A percentile compares a stretch with the other conserved stretches of the same genome.
Conservation (phyloP, 1,140 invertebrate genomes). For the Rhagoletis zephyria region DNA sequence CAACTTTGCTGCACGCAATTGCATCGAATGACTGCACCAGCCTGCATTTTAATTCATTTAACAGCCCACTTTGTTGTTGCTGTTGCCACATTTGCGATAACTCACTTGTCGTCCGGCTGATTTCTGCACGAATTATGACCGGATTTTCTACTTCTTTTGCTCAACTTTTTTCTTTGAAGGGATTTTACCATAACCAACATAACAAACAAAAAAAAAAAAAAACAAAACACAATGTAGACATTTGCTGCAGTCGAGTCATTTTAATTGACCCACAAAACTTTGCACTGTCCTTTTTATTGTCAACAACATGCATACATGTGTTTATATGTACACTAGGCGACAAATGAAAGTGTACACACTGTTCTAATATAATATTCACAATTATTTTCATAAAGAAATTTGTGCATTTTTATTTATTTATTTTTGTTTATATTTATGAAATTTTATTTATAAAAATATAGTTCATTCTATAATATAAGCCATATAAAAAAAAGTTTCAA, state of each 20-base stretch:
- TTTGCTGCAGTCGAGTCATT: not conserved
- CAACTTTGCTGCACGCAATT: not conserved
- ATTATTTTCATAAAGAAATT: too few relatives aligned
- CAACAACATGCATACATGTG: not conserved
- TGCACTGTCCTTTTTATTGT: constrained; percentile 21
- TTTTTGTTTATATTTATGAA: too few relatives aligned
- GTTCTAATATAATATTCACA: too few relatives aligned
- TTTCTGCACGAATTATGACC: constrained; percentile 47
- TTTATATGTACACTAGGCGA: not conserved
- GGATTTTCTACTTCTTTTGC: constrained; percentile 25
- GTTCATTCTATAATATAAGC: too few relatives aligned
- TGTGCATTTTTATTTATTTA: too few relatives aligned
- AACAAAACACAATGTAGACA: not conserved
- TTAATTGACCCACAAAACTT: constrained; percentile 48
- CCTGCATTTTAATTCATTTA: constrained; percentile 13
- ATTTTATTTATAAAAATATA: too few relatives aligned
- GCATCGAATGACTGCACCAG: not conserved
- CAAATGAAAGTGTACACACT: too few relatives aligned
- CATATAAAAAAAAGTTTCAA: too few relatives aligned
- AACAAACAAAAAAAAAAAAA: not conserved
- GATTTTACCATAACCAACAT: not conserved
- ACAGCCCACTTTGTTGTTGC: not conserved
- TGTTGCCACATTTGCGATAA: not conserved
- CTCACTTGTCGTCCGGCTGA: constrained; percentile 24
- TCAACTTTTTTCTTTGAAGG: not conserved